A percentile compares a stretch with the other conserved stretches of the same genome.
phyloP scores from a whole-genome alignment of 92 coral and sea anemone species.

The Siderastrea radians region DNA sequence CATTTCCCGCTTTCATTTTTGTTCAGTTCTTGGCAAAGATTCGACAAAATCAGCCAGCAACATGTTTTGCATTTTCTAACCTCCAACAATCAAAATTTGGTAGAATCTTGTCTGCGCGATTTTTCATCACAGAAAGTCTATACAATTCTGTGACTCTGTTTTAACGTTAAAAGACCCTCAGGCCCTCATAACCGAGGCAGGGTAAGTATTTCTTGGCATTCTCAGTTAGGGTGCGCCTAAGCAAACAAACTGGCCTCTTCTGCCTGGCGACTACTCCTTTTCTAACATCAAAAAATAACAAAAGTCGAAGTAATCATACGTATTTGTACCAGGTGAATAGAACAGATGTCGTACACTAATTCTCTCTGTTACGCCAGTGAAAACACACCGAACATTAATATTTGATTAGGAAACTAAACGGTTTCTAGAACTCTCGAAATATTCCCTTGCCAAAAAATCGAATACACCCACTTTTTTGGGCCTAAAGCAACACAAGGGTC shows the following conservation, averaged over 20 bases:
- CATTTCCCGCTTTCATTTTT: no score
- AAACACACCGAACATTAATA: conserved; percentile 27
- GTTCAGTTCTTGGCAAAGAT: no score
- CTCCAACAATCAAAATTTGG: no score
- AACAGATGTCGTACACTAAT: conserved; percentile 16
- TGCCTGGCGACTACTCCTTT: background rate
- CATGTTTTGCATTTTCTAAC: no score
- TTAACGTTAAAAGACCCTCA: no score
- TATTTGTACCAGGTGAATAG: background rate
- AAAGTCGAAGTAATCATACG: background rate
- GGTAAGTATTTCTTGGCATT: background rate
- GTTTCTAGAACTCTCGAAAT: conserved; percentile 23
- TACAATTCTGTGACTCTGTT: background rate
- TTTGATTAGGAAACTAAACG: conserved; percentile 24
- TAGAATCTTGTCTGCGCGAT: no score
- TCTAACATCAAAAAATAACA: conserved; percentile 6
- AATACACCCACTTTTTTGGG: background rate
- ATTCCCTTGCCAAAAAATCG: background rate
- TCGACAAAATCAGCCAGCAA: no score
- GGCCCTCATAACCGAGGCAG: no score
- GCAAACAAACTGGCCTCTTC: background rate
- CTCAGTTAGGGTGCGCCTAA: conserved; percentile 3
- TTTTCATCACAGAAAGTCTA: background rate
- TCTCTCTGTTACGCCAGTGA: background rate
- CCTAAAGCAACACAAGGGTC: background rate